phyloP scores from a whole-genome alignment of 2,113 vertebrate genomes.

The Nerophis ophidion region DNA sequence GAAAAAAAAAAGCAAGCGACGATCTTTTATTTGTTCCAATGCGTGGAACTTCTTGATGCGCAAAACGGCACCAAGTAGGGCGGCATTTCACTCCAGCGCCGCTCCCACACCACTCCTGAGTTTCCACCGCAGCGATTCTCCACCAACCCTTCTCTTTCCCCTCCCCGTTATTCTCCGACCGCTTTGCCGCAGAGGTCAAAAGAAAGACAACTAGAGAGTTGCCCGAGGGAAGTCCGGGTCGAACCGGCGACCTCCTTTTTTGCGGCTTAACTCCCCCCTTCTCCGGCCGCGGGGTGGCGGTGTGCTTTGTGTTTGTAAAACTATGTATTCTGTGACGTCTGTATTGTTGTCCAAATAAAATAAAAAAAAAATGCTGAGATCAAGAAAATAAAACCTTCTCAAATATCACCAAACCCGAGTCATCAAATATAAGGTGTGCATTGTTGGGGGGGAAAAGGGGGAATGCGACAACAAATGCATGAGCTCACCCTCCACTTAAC shows the following conservation, averaged over 20 bases:
- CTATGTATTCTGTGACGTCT: constrained; percentile 80
- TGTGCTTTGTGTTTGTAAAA: constrained; percentile 81
- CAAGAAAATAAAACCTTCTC: constrained; percentile 65
- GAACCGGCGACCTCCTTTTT: constrained; percentile 33
- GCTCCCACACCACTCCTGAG: constrained; percentile 19
- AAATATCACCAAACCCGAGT: constrained; percentile 43
- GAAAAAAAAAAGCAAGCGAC: constrained; percentile 33
- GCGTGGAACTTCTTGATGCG: constrained; percentile 15
- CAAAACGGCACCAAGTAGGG: constrained; percentile 26
- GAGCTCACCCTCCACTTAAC: not conserved
- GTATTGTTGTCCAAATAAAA: constrained; percentile 73
- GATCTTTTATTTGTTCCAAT: constrained; percentile 35
- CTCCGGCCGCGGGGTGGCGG: constrained; percentile 60
- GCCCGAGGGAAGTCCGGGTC: constrained; percentile 24
- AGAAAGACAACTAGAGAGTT: constrained; percentile 7
- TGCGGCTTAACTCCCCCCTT: constrained; percentile 7
- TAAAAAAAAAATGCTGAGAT: constrained; percentile 59
- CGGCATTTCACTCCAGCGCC: constrained; percentile 24
- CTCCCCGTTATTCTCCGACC: constrained; percentile 32
- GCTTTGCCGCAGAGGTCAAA: constrained; percentile 38
- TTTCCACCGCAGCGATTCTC: constrained; percentile 36
- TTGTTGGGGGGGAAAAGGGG: constrained; percentile 6
- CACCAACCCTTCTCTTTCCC: constrained; percentile 18
- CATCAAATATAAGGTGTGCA: constrained; percentile 6
- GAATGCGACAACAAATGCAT: too few species aligned